These are phyloP conservation scores for Lanistes nyassanus DNA, from an alignment of 1,140 invertebrate genomes.

Conservation along the genomic window DNA sequence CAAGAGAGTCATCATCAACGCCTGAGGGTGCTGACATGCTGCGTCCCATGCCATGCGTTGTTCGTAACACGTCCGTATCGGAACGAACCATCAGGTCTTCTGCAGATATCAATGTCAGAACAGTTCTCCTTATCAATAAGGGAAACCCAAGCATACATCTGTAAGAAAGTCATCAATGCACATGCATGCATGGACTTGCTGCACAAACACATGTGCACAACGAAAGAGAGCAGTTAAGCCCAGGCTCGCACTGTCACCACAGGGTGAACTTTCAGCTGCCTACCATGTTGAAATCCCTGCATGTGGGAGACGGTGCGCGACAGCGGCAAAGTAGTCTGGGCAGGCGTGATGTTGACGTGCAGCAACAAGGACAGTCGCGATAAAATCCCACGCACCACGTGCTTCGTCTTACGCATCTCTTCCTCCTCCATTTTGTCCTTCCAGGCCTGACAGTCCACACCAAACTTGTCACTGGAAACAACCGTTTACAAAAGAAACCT, in stretches of 20 bases:
- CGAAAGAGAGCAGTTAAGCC: no score
- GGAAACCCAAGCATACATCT: no score
- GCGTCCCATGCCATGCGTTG: conserved; percentile 36
- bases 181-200: neutral
- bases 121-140: neutral
- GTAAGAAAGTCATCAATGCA: neutral
- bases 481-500: no score
- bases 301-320: conserved; percentile 49
- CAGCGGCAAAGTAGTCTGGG: conserved; percentile 29
- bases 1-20: conserved; percentile 55
- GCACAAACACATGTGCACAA: no score
- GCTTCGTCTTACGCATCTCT: conserved; percentile 51
- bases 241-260: no score
- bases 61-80: conserved; percentile 57
- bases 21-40: conserved; percentile 59
- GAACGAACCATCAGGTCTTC: conserved; percentile 56
- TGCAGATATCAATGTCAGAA: conserved; percentile 24
- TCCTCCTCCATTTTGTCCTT: conserved; percentile 15
- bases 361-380: conserved; percentile 61
- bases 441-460: conserved; percentile 43
- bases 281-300: conserved; percentile 30
- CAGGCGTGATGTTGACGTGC: conserved; percentile 60
- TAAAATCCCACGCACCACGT: conserved; percentile 57
- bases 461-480: conserved; percentile 57
- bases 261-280: neutral